Base-by-base conservation (phyloP, 2,113 vertebrate species). In the Bujurquina vittata region DNA sequence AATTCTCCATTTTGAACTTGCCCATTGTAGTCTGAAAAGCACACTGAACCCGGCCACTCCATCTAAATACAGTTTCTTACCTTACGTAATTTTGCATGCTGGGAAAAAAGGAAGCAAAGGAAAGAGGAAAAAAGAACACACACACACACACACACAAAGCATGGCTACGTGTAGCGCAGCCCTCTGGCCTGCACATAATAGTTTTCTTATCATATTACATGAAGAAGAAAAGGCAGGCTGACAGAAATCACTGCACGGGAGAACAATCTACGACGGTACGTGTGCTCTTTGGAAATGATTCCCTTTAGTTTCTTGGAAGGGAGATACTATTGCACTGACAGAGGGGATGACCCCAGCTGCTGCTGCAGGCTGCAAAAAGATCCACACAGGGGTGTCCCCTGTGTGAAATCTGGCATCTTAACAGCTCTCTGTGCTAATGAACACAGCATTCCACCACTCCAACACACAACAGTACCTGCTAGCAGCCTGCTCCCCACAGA, bases 1-100 rank as follows among this genome's bases (percentile, higher is more conserved):
- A 80, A 61, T 84, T 88, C 29, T 69, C 22, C 23, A 55, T 65
- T 83, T 75, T 74, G 31, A 86, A 72, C 15, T 65, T 12, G 18
- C 9, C 56, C 46, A 23, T 79, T 81, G 67, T 43, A 67, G 23
- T 58, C 54, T 67, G 18, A 75, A 78, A 65, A 80, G 33, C 54
- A 73, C 10, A 54, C 35, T 62, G 72, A 80, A 69, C 40, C 61
- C 56, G 75, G 26, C 29, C 29, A n/a, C 74, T 62, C 55, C 8
- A 35, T 14, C 46, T 73, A 52, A 23, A 49, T 54, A 63, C n/a
- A 56, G 33, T 61, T 76, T 59, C 6, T 54, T 7, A n/a, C 46
- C 67, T 43, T 40, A 29, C 18, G 4, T 59, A 10, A 62, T 60
- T 52, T 43, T 23, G 5, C 29, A 75, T 3, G 22, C 22, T 52